Evolutionary conservation across 1,140 invertebrate species (phyloP).

Genomic region (Calosoma granatense): DNA sequence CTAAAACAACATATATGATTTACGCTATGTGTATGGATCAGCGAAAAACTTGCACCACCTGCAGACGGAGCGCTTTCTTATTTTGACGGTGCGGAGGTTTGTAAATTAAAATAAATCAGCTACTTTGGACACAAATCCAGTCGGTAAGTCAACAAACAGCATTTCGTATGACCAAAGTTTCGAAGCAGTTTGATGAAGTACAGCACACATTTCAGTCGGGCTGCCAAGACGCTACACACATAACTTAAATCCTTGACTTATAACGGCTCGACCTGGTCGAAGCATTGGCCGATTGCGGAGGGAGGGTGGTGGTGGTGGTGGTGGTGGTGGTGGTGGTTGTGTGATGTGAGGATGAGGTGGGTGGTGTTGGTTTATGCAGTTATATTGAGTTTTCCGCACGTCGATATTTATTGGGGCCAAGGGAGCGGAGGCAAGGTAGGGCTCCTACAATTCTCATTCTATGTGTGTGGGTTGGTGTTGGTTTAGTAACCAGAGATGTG

Average conservation of each 20-base stretch:
- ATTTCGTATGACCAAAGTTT: constrained; percentile 4
- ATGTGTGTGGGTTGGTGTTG: constrained; percentile 8
- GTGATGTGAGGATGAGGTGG: too few relatives aligned
- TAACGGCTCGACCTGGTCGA: not conserved
- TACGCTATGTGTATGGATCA: not conserved
- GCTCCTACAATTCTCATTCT: too few relatives aligned
- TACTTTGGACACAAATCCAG: constrained; percentile 4
- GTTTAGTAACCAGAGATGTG: constrained; percentile 4
- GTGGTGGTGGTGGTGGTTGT: too few relatives aligned
- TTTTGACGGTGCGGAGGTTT: not conserved
- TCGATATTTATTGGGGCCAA: constrained; percentile 8
- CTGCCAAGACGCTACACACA: not conserved
- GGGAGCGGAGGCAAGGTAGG: not conserved
- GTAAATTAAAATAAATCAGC: constrained; percentile 6
- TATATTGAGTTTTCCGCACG: constrained; percentile 5
- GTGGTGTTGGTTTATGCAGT: too few relatives aligned
- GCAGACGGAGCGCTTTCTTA: too few relatives aligned
- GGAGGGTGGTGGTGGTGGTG: not conserved
- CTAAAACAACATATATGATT: not conserved
- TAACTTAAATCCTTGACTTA: constrained; percentile 5
- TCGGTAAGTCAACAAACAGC: constrained; percentile 6
- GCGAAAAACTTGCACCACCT: not conserved
- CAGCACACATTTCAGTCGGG: not conserved
- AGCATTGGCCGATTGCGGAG: too few relatives aligned
- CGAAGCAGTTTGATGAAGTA: not conserved